These are phyloP conservation scores for Myodes glareolus DNA, from an alignment of 2,113 vertebrate genomes.

Conservation along the genomic window DNA sequence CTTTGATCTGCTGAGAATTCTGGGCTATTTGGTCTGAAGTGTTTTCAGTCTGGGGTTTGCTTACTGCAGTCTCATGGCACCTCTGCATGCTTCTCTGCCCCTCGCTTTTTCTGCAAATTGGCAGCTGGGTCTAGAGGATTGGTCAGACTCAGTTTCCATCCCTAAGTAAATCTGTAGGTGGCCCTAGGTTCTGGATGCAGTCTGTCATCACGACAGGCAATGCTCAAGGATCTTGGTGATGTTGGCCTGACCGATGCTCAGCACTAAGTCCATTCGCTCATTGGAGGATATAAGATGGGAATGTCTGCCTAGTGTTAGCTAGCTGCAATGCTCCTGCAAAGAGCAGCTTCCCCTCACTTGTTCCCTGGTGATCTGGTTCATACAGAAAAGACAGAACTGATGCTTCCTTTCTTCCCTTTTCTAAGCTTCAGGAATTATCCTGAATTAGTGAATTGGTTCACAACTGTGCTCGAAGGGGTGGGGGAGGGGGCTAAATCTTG, in stretches of 20 bases:
- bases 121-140: not conserved
- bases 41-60: not conserved
- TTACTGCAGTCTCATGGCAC: fast-evolving
- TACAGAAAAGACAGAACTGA: not conserved
- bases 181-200: not conserved
- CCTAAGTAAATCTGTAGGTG: not conserved
- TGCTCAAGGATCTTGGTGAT: not conserved
- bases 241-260: not conserved
- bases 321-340: not conserved
- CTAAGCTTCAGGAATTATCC: not conserved
- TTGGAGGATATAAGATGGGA: not conserved
- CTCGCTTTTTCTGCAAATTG: not conserved
- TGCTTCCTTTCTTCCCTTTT: not conserved
- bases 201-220: not conserved
- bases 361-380: not conserved
- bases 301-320: not conserved
- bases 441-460: not conserved
- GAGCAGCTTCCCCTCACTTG: not conserved
- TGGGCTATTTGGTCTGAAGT: not conserved
- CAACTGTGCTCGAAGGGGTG: not conserved
- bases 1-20: not conserved
- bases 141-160: not conserved
- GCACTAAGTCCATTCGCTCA: not conserved
- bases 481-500: not conserved
- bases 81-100: no score